Evolutionary conservation across 2,888 invertebrate species (phyloP), one percentile per base, ranked within the genome.

Genomic region (Pseudococcus viburni): DNA sequence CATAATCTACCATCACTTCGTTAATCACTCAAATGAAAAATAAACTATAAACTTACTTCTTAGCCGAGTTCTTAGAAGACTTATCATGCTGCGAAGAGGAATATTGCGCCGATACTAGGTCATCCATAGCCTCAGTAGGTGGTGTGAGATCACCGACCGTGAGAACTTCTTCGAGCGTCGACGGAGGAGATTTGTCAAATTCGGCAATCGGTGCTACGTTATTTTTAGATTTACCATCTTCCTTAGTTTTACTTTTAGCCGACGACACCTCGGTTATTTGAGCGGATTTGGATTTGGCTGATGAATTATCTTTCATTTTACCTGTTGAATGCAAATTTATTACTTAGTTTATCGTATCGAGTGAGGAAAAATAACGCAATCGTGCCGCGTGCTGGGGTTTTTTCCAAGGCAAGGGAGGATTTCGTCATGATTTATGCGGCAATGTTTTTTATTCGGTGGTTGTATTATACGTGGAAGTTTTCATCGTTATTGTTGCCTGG

Each of bases 131-230:
- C 46, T 86, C 86, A n/a, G 86, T 86, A 46, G 86, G 86, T 48
- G 86, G 86, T 19, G 86, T 68, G n/a, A 26, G 59, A 48, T 86
- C 86, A 17, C 64, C 86, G 19, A 86, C 64, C 46, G 64, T 68
- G 68, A 86, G 64, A 68, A 86, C 68, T 86, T 86, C 86, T 64
- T 85, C 85, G 26, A 39, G 85, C 42, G 86, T 86, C 22, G 86
- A 86, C 33, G 86, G 86, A 12, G 91, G 51, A 11, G 94, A 94
- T 92, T 94, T 94, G 91, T 95, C 94, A 91, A 95, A 94, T 92
- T 94, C 94, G 85, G 94, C 94, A 90, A 94, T 94, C 48, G 94
- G 94, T 88, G 94, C 94, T 91, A 94, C 48, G 22, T 42, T 22
- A 26, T 86, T 73, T 73, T 86, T 86, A 9, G 73, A 39, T 86